phyloP scores from a whole-genome alignment of 2,888 invertebrate species.

The Stenotaenia linearis region DNA sequence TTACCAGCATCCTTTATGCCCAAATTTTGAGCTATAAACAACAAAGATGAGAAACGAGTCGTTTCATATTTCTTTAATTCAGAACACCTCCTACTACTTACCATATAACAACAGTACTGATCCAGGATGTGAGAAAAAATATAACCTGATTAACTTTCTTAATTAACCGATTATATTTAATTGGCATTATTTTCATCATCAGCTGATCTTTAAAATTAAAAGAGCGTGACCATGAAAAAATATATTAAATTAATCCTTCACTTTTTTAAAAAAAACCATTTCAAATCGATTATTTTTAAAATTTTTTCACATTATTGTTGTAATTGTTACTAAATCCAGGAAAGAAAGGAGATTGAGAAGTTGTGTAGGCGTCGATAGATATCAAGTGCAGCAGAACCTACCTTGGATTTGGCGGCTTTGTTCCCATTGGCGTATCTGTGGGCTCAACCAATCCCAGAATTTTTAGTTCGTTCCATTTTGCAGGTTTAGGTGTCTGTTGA shows the following conservation, averaged over 20 bases:
- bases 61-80: neutral
- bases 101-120: neutral
- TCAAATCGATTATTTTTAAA: neutral
- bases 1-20: neutral
- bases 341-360: too few relatives aligned
- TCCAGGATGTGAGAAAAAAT: neutral
- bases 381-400: neutral
- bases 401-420: neutral
- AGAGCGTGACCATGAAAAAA: neutral
- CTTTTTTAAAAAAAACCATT: neutral
- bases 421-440: neutral
- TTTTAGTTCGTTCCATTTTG: neutral
- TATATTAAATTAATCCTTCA: neutral
- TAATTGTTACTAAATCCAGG: neutral
- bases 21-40: neutral
- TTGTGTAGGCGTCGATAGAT: neutral
- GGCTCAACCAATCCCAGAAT: neutral
- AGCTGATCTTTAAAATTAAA: neutral
- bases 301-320: neutral
- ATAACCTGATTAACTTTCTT: conserved; percentile 12
- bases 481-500: neutral
- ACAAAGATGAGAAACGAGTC: neutral
- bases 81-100: neutral
- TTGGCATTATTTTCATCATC: neutral
- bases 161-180: neutral